A percentile compares a stretch with the other conserved stretches of the same genome.
Evolutionary conservation across 2,888 invertebrate species (phyloP).

Genomic region (Ormyrus rosae): DNA sequence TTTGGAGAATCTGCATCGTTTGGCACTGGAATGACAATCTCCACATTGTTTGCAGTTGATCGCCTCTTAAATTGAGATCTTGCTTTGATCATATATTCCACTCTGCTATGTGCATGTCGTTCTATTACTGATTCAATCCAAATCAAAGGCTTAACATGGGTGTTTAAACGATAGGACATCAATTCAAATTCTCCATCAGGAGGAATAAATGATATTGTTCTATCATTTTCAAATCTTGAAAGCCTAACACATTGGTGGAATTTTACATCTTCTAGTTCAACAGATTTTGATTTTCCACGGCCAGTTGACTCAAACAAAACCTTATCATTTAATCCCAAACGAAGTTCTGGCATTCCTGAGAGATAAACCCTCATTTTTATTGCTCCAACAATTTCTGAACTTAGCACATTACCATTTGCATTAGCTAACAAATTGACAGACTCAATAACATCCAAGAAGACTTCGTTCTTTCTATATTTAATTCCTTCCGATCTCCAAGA

Average conservation of each 20-base stretch:
- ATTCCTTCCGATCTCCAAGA: constrained; percentile 99
- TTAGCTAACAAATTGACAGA: constrained; percentile 97
- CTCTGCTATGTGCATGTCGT: constrained; percentile 96
- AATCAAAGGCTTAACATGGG: constrained; percentile 97
- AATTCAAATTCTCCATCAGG: constrained; percentile 99
- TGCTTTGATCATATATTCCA: constrained; percentile 99
- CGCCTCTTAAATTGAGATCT: constrained; percentile 98
- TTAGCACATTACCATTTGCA: constrained; percentile 96
- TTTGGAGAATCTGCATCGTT: constrained; percentile 99
- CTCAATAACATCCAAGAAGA: constrained; percentile 98
- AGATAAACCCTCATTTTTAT: constrained; percentile 99
- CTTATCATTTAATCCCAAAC: constrained; percentile 98
- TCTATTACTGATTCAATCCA: constrained; percentile 99
- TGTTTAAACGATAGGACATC: constrained; percentile 98
- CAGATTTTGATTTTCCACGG: constrained; percentile 97
- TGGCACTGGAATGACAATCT: constrained; percentile 96
- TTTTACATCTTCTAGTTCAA: constrained; percentile 98
- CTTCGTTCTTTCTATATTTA: constrained; percentile 99
- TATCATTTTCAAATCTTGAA: constrained; percentile 97
- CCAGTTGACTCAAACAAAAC: constrained; percentile 98
- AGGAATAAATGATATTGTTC: constrained; percentile 98
- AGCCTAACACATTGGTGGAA: constrained; percentile 98
- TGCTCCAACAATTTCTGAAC: constrained; percentile 98
- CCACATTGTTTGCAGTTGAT: constrained; percentile 99
- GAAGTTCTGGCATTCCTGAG: constrained; percentile 98